A percentile compares a stretch with the other conserved stretches of the same genome.
These are phyloP conservation scores for Aquatica leii DNA, from an alignment of 2,888 invertebrate genomes.

Conservation along the genomic window DNA sequence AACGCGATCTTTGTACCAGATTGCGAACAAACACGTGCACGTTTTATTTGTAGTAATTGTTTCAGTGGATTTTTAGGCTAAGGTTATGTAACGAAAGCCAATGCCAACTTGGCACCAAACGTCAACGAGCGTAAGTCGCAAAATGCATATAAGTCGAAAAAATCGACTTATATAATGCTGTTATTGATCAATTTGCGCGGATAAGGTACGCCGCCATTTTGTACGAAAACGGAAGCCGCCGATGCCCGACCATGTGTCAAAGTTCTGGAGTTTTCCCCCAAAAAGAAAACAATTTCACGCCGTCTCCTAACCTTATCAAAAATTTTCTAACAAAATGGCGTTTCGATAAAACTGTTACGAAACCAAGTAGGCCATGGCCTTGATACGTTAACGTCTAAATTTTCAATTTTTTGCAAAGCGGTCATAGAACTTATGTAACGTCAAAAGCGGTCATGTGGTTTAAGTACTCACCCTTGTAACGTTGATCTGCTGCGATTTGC, in stretches of 20 bases:
- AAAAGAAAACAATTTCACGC: too few relatives aligned
- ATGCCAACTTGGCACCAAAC: constrained; percentile 15
- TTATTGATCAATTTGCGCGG: neutral
- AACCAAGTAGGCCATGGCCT: constrained; percentile 20
- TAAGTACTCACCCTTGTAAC: constrained; percentile 81
- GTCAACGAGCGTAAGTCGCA: neutral
- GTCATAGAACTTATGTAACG: neutral
- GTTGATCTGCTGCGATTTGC: constrained; percentile 83
- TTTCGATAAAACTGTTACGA: constrained; percentile 13
- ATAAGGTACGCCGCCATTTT: constrained; percentile 7
- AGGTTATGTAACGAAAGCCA: constrained; percentile 39
- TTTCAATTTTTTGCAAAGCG: neutral
- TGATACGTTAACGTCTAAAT: constrained; percentile 18
- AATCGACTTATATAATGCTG: too few relatives aligned
- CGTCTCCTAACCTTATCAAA: neutral
- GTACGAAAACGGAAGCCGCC: neutral
- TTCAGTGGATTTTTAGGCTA: constrained; percentile 35
- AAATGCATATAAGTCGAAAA: too few relatives aligned
- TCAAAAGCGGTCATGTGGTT: neutral
- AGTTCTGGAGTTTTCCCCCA: neutral
- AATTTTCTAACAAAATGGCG: neutral
- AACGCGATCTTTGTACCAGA: neutral
- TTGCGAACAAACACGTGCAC: neutral
- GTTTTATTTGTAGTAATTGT: constrained; percentile 16
- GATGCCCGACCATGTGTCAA: neutral